These are phyloP conservation scores for Oncopeltus fasciatus DNA, from an alignment of 1,140 invertebrate genomes.

Conservation along the genomic window DNA sequence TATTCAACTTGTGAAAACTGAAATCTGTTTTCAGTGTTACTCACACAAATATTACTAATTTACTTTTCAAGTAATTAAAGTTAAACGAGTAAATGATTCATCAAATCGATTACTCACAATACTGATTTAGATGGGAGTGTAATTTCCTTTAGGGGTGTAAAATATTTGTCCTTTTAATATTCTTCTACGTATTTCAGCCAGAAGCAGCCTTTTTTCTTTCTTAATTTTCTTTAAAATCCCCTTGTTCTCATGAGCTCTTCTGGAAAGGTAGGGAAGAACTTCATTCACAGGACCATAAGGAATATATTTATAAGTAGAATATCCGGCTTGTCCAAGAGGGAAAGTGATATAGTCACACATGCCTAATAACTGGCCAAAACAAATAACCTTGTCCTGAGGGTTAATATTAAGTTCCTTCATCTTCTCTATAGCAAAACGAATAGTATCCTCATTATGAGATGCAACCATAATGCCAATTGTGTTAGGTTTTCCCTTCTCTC, in stretches of 20 bases:
- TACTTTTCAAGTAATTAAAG: neutral
- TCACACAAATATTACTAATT: neutral
- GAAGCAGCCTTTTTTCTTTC: slow-evolving; percentile 70
- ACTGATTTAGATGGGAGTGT: slow-evolving; percentile 62
- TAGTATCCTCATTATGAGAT: slow-evolving; percentile 94
- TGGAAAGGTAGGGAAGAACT: slow-evolving; percentile 89
- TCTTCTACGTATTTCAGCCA: slow-evolving; percentile 58
- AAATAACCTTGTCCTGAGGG: slow-evolving; percentile 84
- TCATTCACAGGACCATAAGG: slow-evolving; percentile 95
- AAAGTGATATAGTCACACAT: slow-evolving; percentile 99
- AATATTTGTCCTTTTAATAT: slow-evolving; percentile 58
- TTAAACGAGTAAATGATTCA: neutral
- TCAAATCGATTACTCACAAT: neutral
- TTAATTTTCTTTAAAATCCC: slow-evolving; percentile 74
- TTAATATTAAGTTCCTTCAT: slow-evolving; percentile 85
- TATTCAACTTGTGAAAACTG: neutral
- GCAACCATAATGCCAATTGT: slow-evolving; percentile 92
- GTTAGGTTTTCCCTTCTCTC: slow-evolving; percentile 48
- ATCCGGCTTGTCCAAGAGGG: slow-evolving; percentile 89
- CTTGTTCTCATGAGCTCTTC: slow-evolving; percentile 88
- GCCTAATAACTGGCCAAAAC: slow-evolving; percentile 92
- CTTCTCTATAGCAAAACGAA: slow-evolving; percentile 86
- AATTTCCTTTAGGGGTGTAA: slow-evolving; percentile 73
- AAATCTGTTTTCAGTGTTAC: neutral
- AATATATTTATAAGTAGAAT: slow-evolving; percentile 97